phyloP scores from a whole-genome alignment of 2,797 vertebrate species.

The Sebastes vulpes region DNA sequence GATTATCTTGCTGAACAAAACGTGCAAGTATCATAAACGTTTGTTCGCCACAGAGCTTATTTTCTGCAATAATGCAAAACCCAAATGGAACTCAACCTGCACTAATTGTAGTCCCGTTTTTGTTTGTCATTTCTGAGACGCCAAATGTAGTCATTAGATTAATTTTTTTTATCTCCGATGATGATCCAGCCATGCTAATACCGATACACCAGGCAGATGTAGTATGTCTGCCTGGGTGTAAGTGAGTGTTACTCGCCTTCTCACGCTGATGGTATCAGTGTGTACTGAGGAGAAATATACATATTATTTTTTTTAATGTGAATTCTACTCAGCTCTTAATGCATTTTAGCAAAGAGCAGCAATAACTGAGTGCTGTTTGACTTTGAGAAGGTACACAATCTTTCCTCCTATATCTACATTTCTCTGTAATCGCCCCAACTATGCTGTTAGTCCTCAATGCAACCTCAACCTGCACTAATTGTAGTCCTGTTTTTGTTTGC shows the following conservation, averaged over 20 bases:
- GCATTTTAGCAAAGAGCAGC: neutral
- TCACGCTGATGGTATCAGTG: slow-evolving; percentile 70
- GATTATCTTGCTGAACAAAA: too few species aligned
- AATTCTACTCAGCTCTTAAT: neutral
- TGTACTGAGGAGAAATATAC: slow-evolving; percentile 79
- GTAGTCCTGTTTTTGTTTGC: neutral
- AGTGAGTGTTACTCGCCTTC: slow-evolving; percentile 70
- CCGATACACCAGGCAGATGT: slow-evolving; percentile 72
- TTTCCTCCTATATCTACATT: neutral
- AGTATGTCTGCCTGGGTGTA: slow-evolving; percentile 41
- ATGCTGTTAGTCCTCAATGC: neutral
- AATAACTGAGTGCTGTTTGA: neutral
- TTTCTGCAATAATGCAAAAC: too few species aligned
- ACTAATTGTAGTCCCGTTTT: neutral
- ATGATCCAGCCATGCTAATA: slow-evolving; percentile 86
- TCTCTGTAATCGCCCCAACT: accelerated
- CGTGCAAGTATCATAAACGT: too few species aligned
- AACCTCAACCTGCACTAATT: neutral
- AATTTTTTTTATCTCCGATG: slow-evolving; percentile 59
- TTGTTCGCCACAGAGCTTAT: too few species aligned
- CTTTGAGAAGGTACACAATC: slow-evolving; percentile 91
- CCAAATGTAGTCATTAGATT: neutral
- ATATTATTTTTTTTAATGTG: neutral
- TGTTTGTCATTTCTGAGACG: neutral
- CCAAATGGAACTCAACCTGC: neutral